A percentile compares a stretch with the other conserved stretches of the same genome.
phyloP scores from a whole-genome alignment of 2,113 vertebrate species.

The Numenius arquata region DNA sequence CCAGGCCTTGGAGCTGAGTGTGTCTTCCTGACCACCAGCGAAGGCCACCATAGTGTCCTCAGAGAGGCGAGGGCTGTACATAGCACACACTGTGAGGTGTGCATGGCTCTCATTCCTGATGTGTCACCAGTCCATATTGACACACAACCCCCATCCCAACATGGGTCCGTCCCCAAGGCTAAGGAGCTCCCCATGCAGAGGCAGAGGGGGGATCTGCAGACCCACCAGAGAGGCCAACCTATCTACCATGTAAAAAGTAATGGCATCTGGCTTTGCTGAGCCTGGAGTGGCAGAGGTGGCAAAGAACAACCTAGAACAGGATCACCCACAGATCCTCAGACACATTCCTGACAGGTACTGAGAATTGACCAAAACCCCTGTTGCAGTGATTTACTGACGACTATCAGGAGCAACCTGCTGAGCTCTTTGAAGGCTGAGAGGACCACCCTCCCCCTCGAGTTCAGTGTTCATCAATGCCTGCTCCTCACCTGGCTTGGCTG shows the following conservation, averaged over 20 bases:
- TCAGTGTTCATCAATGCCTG: no score
- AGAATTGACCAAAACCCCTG: background rate
- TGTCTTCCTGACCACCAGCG: background rate
- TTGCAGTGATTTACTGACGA: background rate
- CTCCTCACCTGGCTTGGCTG: background rate
- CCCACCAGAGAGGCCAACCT: fast-evolving
- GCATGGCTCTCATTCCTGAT: background rate
- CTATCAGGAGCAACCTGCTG: background rate
- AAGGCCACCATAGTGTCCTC: fast-evolving
- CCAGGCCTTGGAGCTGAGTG: background rate
- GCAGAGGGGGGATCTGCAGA: background rate
- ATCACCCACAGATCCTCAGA: background rate
- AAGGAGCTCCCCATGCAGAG: background rate
- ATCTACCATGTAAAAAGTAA: background rate
- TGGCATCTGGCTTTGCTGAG: background rate
- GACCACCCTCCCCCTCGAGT: background rate
- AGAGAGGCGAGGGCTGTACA: fast-evolving
- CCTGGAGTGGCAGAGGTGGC: background rate
- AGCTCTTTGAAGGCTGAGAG: background rate
- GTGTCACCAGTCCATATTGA: background rate
- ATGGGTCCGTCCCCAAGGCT: background rate
- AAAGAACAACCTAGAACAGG: background rate
- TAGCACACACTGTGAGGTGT: fast-evolving
- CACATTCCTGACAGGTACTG: background rate
- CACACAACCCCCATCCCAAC: no score